Evolutionary conservation across 2,797 vertebrate species (phyloP).

Genomic region (Emydoidea blandingii): DNA sequence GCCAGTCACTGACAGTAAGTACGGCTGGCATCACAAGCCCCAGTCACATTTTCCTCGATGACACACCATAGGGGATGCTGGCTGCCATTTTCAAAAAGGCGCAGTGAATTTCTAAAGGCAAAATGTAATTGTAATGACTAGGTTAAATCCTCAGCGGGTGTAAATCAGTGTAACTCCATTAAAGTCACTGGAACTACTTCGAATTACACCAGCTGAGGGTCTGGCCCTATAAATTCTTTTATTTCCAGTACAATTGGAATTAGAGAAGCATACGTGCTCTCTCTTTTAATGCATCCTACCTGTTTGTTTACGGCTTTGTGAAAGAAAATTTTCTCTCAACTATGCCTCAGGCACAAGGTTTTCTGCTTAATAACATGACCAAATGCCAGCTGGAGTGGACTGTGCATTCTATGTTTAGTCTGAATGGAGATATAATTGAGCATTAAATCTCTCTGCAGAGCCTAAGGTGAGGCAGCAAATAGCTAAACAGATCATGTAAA

Average conservation of each 20-base stretch:
- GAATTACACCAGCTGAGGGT: not conserved
- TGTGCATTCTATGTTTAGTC: not conserved
- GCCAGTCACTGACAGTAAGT: conserved; percentile 98
- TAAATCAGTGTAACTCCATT: fast-evolving
- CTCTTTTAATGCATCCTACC: not conserved
- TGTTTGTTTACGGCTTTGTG: not conserved
- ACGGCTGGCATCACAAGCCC: not conserved
- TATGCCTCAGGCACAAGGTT: not conserved
- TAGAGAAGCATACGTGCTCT: not conserved
- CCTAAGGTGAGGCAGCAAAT: conserved; percentile 3
- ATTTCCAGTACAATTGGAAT: not conserved
- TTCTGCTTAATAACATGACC: not conserved
- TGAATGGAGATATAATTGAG: not conserved
- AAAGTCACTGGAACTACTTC: not conserved
- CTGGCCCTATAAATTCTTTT: not conserved
- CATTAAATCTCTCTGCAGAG: not conserved
- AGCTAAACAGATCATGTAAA: not conserved
- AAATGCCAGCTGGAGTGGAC: not conserved
- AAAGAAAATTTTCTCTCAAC: not conserved
- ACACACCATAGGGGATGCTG: not conserved
- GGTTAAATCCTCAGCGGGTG: not conserved
- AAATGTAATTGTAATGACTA: not conserved
- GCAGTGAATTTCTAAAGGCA: not conserved
- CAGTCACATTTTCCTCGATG: not conserved
- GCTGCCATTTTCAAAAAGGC: not conserved